phyloP scores from a whole-genome alignment of 2,888 invertebrate genomes.

The Anaspis maculata region DNA sequence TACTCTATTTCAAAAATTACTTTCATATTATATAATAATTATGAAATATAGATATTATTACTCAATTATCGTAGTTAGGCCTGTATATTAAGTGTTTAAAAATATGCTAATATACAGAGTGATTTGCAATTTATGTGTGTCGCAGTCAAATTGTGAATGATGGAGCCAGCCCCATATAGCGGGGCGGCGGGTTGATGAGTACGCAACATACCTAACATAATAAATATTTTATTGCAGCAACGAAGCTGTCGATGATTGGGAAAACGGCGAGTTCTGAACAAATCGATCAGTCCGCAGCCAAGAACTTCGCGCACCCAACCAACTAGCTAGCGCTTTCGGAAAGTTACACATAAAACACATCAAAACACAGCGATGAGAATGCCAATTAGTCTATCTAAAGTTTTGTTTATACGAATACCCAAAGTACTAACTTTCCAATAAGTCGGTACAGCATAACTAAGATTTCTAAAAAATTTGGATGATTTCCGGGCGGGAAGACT shows the following conservation, averaged over 20 bases:
- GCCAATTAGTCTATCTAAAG: slow-evolving; percentile 34
- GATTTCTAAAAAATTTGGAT: slow-evolving; percentile 21
- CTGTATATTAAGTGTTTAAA: slow-evolving; percentile 45
- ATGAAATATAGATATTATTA: slow-evolving; percentile 44
- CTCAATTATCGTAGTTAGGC: slow-evolving; percentile 44
- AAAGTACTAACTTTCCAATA: slow-evolving; percentile 2
- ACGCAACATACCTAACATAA: slow-evolving; percentile 12
- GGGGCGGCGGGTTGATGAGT: slow-evolving; percentile 9
- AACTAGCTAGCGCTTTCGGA: slow-evolving; percentile 9
- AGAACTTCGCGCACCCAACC: slow-evolving; percentile 11
- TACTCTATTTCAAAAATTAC: slow-evolving; percentile 40
- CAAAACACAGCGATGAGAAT: slow-evolving; percentile 35
- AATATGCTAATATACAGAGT: slow-evolving; percentile 45
- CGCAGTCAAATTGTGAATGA: slow-evolving; percentile 37
- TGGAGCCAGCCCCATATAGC: slow-evolving; percentile 19
- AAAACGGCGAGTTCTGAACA: slow-evolving; percentile 15
- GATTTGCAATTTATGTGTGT: slow-evolving; percentile 35
- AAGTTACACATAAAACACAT: slow-evolving; percentile 29
- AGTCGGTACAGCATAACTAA: slow-evolving; percentile 5
- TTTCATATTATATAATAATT: slow-evolving; percentile 40
- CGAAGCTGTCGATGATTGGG: slow-evolving; percentile 14
- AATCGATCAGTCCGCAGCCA: slow-evolving; percentile 7
- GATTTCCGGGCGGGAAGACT: slow-evolving; percentile 45
- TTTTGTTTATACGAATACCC: slow-evolving; percentile 10
- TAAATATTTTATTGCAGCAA: slow-evolving; percentile 16